Evolutionary conservation across 2,113 vertebrate species (phyloP), one percentile per base, ranked within the genome.

Genomic region (Atrichornis clamosus): DNA sequence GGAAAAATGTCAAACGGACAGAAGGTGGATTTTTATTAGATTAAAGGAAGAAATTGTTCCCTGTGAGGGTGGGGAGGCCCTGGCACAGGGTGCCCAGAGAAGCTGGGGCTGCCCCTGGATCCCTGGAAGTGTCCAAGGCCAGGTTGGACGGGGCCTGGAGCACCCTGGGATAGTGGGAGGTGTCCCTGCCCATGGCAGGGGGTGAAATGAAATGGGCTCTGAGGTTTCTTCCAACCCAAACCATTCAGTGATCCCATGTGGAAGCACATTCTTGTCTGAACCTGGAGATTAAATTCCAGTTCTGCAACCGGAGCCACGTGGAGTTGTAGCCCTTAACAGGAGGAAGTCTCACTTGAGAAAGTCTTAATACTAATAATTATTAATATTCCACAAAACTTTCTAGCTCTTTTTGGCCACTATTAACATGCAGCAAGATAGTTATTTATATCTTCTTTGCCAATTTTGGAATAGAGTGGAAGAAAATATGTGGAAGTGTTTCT

Each of bases 201-300:
- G 15, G 4, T 72, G 26, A 18, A 0, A 26, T 5, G 1, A 3
- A 19, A 7, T 28, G 35, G 2, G 7, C 2, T 68, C 55, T 15
- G 24, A 62, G n/a, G 18, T 42, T 11, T 10, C 23, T 42, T 55
- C 47, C 35, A 80, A 37, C 9, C 15, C 41, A 75, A 37, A 37
- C 27, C 23, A 22, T 37, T 49, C 68, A 62, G 27, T 32, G 24
- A 62, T 41, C 73, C 60, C 21, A 17, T 26, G 16, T 59, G 67
- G 41, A 84, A 84, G 23, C 46, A 68, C 9, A 11, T 35, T 77
- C 27, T 55, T 47, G 8, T 68, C 35, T 68, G 49, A 80, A 60
- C 15, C 5, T 26, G 35, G 53, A 77, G 33, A 35, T 46, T 21
- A 46, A 89, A 85, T 64, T 83, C 42, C 13, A 41, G 9, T 28